These are phyloP conservation scores for Geodia barretti DNA, from an alignment of 37 sponge, comb jelly and placozoan species.

Conservation along the genomic window DNA sequence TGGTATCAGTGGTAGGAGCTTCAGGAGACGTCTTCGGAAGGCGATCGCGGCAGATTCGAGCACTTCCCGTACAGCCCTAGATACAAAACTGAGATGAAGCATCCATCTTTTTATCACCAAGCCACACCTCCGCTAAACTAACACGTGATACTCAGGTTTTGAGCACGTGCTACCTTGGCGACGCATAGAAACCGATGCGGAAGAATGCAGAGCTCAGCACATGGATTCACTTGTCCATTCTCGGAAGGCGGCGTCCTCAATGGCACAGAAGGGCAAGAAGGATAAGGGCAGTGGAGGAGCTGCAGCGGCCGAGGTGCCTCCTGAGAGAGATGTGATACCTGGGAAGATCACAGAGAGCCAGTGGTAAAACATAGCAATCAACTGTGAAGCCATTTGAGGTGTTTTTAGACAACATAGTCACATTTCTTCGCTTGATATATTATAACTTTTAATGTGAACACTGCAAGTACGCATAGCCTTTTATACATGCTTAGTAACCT, in stretches of 20 bases:
- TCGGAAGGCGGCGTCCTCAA: neutral
- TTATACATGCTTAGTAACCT: too few species aligned
- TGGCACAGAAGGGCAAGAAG: constrained; percentile 21
- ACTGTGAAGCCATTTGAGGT: too few species aligned
- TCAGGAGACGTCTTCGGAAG: too few species aligned
- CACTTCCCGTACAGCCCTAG: neutral
- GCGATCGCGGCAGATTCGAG: neutral
- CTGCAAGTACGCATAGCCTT: too few species aligned
- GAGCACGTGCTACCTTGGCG: neutral
- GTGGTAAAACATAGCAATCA: too few species aligned
- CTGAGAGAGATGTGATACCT: constrained; percentile 51
- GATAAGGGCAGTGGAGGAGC: constrained; percentile 3
- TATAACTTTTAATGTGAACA: too few species aligned
- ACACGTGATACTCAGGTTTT: neutral
- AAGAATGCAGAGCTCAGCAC: too few species aligned
- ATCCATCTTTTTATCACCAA: neutral
- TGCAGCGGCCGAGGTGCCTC: neutral
- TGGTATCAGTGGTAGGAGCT: too few species aligned
- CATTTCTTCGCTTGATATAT: too few species aligned
- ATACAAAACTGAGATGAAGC: neutral
- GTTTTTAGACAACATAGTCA: too few species aligned
- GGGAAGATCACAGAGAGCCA: constrained; percentile 59
- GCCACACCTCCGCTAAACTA: neutral
- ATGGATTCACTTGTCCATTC: neutral
- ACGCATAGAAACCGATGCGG: too few species aligned